A percentile compares a stretch with the other conserved stretches of the same genome.
phyloP scores from a whole-genome alignment of 2,113 vertebrate genomes.

The Antennarius striatus region DNA sequence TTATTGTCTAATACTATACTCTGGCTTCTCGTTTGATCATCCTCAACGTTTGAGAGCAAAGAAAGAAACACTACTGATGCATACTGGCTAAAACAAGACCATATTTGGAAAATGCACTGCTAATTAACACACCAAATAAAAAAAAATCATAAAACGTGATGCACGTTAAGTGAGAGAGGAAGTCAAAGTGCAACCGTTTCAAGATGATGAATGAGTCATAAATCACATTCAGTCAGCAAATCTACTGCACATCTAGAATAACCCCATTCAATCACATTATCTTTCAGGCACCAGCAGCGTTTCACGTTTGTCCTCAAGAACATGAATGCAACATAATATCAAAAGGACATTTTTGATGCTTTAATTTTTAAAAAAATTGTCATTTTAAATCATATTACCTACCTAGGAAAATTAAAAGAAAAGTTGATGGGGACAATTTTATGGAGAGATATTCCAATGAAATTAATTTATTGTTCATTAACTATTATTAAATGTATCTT shows the following conservation, averaged over 20 bases:
- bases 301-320: conserved; percentile 24
- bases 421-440: neutral
- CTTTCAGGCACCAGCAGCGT: conserved; percentile 56
- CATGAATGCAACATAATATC: conserved; percentile 17
- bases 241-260: conserved; percentile 52
- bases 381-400: too few relatives aligned
- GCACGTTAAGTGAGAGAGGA: conserved; percentile 30
- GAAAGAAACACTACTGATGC: neutral
- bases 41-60: neutral
- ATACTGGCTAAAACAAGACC: conserved; percentile 5
- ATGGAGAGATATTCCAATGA: too few relatives aligned
- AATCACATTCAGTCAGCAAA: conserved; percentile 55
- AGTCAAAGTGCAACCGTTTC: conserved; percentile 50
- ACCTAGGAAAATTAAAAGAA: too few relatives aligned
- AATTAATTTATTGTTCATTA: neutral
- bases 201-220: conserved; percentile 58
- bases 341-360: neutral
- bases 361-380: too few relatives aligned
- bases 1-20: neutral
- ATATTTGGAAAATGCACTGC: conserved; percentile 32
- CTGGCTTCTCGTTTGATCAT: too few relatives aligned
- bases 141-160: conserved; percentile 4
- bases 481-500: neutral
- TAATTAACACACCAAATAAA: conserved; percentile 9
- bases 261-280: conserved; percentile 77